These are phyloP conservation scores for Calameuta filiformis DNA, from an alignment of 2,888 invertebrate species.

Conservation along the genomic window DNA sequence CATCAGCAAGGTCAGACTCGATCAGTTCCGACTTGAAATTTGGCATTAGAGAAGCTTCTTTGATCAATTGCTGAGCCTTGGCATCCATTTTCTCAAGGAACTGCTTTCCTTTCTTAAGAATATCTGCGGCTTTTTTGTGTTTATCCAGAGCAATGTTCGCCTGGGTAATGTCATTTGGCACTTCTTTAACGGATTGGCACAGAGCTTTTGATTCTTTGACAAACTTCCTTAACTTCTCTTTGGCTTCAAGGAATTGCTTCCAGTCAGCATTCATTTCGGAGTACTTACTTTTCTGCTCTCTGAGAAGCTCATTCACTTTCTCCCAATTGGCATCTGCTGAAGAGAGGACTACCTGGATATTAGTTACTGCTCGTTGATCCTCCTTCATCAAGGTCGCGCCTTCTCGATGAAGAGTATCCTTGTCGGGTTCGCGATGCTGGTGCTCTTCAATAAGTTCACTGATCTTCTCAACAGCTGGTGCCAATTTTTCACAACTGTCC, in stretches of 20 bases:
- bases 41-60: slow-evolving; percentile 77
- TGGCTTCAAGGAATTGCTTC: slow-evolving; percentile 80
- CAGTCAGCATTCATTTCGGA: slow-evolving; percentile 78
- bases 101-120: slow-evolving; percentile 79
- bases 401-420: slow-evolving; percentile 81
- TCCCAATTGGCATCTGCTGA: slow-evolving; percentile 86
- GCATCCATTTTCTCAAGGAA: slow-evolving; percentile 82
- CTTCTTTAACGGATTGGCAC: slow-evolving; percentile 73
- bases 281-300: slow-evolving; percentile 80
- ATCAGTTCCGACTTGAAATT: slow-evolving; percentile 72
- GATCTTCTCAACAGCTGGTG: slow-evolving; percentile 68
- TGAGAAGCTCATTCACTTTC: slow-evolving; percentile 78
- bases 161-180: slow-evolving; percentile 79
- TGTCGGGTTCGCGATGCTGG: slow-evolving; percentile 72
- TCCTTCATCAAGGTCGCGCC: slow-evolving; percentile 83
- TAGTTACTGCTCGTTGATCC: slow-evolving; percentile 82
- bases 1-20: slow-evolving; percentile 71
- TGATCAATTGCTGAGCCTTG: slow-evolving; percentile 78
- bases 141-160: slow-evolving; percentile 79
- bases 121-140: slow-evolving; percentile 80
- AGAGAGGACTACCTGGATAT: slow-evolving; percentile 82
- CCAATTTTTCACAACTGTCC: slow-evolving; percentile 67
- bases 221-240: slow-evolving; percentile 76
- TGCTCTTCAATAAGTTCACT: slow-evolving; percentile 68
- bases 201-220: slow-evolving; percentile 77